Conservation (phyloP, 2,113 vertebrate genomes). For the Mustelus asterias region DNA sequence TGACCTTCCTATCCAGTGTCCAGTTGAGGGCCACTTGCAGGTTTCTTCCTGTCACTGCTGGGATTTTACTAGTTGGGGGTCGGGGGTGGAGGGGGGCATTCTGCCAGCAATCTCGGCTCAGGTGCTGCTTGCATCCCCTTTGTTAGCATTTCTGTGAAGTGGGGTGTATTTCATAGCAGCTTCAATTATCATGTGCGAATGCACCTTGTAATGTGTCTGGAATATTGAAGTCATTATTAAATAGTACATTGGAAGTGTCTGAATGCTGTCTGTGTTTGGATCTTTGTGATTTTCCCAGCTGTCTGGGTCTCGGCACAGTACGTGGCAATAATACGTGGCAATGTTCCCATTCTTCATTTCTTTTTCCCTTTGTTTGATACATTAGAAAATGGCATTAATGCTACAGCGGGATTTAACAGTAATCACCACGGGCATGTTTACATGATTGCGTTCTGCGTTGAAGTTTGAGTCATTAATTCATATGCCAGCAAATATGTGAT, state of each 20-base stretch:
- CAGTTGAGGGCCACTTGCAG: too few species aligned
- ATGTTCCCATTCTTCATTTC: neutral
- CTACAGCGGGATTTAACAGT: neutral
- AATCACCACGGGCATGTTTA: too few species aligned
- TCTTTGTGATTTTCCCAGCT: neutral
- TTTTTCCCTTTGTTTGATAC: neutral
- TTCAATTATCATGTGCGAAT: neutral
- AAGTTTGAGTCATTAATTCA: neutral
- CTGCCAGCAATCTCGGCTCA: neutral
- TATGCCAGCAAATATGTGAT: neutral
- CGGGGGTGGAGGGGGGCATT: too few species aligned
- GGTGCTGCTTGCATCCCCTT: neutral
- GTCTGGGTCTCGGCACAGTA: neutral
- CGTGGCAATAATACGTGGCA: neutral
- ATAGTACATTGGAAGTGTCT: neutral
- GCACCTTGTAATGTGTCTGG: neutral
- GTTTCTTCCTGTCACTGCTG: too few species aligned
- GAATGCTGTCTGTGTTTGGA: neutral
- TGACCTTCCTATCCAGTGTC: too few species aligned
- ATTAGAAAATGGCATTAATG: neutral
- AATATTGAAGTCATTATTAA: neutral
- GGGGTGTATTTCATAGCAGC: neutral
- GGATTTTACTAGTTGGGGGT: too few species aligned
- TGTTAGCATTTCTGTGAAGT: conserved; percentile 4
- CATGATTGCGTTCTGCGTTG: neutral